Evolutionary conservation across 2,797 vertebrate genomes (phyloP), one percentile per base, ranked within the genome.

Genomic region (Trematomus bernacchii): DNA sequence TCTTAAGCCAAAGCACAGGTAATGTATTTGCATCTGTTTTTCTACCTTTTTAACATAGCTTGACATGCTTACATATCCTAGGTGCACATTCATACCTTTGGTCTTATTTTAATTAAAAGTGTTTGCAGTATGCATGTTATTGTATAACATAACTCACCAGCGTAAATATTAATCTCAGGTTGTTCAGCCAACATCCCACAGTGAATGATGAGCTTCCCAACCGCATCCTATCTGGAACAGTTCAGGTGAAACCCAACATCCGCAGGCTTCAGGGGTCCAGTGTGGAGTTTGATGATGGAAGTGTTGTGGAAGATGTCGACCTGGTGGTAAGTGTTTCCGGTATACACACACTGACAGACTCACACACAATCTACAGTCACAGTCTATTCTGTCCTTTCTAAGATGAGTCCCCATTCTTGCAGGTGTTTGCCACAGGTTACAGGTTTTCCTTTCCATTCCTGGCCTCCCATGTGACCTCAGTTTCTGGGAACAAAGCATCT

Each of bases 1-100:
- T 30, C 88, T 98, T 37, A 95, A 96, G 83, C 96, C 97, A 67
- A 94, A 94, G n/a, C 96, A 98, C 95, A 97, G 97, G 97, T 98
- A 92, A 21, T 27, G 46, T 47, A 16, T 58, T 15, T 16, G 11
- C 33, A 37, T 37, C 33, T 37, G 33, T 37, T 37, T 37, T 37
- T 37, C 33, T 9, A 37, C 33, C 1, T 15, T 23, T 42, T 8
- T 11, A 21, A 12, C 53, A 8, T 13, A 40, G 30, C 19, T 54
- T 62, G 12, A 11, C 2, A 27, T 27, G 4, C 6, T 19, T 40
- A 43, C 15, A 42, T 27, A 43, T 53, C 50, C 10, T 43, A 18
- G 15, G 47, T 16, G 6, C 21, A 44, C 40, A 8, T 10, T 16
- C n/a, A 23, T 37, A 30, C n/a, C 37, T 14, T 43, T 14, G 33